Conservation (phyloP, 1,140 invertebrate genomes). For the Magallana gigas region DNA sequence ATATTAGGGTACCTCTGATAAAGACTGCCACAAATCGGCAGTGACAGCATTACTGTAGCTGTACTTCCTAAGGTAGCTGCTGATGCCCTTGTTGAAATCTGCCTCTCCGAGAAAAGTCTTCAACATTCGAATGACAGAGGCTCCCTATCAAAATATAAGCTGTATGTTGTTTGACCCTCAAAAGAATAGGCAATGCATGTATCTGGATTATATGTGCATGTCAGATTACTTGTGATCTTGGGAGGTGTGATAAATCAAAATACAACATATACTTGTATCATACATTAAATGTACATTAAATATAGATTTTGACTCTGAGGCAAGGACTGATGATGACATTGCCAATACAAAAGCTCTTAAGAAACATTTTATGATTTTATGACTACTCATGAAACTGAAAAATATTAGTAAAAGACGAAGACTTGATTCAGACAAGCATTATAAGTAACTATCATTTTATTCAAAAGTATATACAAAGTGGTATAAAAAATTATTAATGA, state of each 20-base stretch:
- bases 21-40: conserved; percentile 72
- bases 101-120: conserved; percentile 67
- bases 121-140: conserved; percentile 87
- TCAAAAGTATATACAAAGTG: background rate
- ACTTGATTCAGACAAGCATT: background rate
- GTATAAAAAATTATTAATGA: too few relatives aligned
- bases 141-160: conserved; percentile 81
- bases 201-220: too few relatives aligned
- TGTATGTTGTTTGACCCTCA: background rate
- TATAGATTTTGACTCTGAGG: too few relatives aligned
- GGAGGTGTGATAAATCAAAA: too few relatives aligned
- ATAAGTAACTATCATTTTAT: background rate
- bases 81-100: conserved; percentile 68
- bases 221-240: too few relatives aligned
- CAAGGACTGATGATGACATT: too few relatives aligned
- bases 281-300: too few relatives aligned
- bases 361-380: too few relatives aligned
- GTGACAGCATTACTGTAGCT: conserved; percentile 73
- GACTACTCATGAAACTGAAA: too few relatives aligned
- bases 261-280: too few relatives aligned
- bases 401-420: background rate
- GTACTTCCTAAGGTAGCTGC: conserved; percentile 70
- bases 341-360: too few relatives aligned
- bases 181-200: too few relatives aligned
- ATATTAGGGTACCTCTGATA: conserved; percentile 65